These are phyloP conservation scores for Phocoena sinus DNA, from an alignment of 2,113 vertebrate species.

Conservation along the genomic window DNA sequence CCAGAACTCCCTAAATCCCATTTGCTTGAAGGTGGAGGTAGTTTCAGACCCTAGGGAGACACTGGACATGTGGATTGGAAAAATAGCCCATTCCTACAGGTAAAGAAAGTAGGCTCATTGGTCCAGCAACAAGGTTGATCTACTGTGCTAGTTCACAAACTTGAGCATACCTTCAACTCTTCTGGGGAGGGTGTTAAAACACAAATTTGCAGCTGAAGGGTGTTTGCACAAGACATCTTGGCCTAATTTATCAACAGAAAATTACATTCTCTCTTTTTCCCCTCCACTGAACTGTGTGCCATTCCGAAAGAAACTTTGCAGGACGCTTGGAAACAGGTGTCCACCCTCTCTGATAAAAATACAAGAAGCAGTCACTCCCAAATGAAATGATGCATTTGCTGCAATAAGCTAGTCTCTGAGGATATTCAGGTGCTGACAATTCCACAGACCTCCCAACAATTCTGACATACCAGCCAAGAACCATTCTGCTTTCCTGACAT, in stretches of 20 bases:
- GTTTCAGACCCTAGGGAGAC: background rate
- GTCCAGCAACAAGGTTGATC: too few relatives aligned
- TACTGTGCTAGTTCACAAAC: too few relatives aligned
- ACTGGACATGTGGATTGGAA: background rate
- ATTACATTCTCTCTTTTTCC: background rate
- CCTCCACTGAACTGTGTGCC: background rate
- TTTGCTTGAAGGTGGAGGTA: background rate
- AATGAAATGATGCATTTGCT: background rate
- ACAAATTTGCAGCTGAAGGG: background rate
- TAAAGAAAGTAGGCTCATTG: background rate
- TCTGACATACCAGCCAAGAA: background rate
- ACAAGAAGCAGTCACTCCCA: background rate
- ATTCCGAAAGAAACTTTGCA: background rate
- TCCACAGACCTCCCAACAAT: background rate
- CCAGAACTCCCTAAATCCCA: background rate
- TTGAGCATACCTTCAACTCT: too few relatives aligned
- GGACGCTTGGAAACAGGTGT: background rate
- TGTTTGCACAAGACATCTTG: background rate
- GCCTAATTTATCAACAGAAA: background rate
- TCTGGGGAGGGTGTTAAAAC: accelerated
- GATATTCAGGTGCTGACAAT: background rate
- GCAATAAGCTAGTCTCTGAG: background rate
- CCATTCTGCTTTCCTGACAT: background rate
- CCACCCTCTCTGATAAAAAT: background rate
- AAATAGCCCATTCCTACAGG: too few relatives aligned